phyloP scores from a whole-genome alignment of 2,797 vertebrate species.

The Leucoraja ocellata region DNA sequence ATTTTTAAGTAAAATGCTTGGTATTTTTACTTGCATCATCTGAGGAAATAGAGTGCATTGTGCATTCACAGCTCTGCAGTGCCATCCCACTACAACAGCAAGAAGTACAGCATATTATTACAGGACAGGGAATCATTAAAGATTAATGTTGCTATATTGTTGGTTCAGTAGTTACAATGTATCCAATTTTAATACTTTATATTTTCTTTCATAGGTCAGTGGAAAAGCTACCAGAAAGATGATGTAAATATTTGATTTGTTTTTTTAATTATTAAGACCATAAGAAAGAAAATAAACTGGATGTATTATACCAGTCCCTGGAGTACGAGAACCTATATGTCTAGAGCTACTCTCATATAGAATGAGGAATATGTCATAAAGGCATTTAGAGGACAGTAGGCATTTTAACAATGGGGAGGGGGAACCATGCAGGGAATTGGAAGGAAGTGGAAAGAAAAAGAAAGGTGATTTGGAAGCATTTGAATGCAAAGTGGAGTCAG shows the following conservation, averaged over 20 bases:
- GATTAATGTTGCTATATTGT: neutral
- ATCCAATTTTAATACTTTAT: neutral
- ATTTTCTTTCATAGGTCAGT: neutral
- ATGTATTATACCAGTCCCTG: neutral
- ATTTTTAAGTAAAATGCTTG: neutral
- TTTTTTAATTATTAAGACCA: neutral
- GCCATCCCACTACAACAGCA: constrained; percentile 27
- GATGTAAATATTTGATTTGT: neutral
- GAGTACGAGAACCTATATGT: neutral
- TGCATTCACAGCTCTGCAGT: constrained; percentile 31
- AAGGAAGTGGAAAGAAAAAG: neutral
- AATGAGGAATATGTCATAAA: neutral
- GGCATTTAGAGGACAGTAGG: neutral
- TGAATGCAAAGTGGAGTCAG: neutral
- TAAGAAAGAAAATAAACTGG: neutral
- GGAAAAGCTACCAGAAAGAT: neutral
- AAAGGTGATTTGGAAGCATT: neutral
- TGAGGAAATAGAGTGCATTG: neutral
- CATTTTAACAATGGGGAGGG: neutral
- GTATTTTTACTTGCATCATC: neutral
- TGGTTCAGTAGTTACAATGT: neutral
- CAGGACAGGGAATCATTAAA: neutral
- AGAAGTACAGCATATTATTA: neutral
- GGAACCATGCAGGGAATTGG: neutral
- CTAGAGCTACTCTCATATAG: neutral